Percentiles rank a stretch among this genome's conserved stretches.
phyloP scores from a whole-genome alignment of 2,888 invertebrate species.

The Hetaerina titia region DNA sequence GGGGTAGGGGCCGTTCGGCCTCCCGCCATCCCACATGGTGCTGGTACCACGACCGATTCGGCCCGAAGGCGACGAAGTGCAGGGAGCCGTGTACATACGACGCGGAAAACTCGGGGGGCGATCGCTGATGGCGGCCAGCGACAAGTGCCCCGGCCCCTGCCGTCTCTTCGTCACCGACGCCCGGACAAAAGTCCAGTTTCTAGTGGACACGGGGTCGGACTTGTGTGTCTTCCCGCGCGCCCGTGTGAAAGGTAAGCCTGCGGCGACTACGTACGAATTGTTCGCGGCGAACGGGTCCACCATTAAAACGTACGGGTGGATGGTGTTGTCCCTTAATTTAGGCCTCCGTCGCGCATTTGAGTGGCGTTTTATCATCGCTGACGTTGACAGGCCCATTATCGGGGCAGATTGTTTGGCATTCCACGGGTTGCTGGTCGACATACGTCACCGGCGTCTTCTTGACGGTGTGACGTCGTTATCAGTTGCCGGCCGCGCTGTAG shows the following conservation, averaged over 20 bases:
- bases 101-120: conserved; percentile 72
- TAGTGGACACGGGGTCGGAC: too few relatives aligned
- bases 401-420: not conserved
- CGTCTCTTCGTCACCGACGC: not conserved
- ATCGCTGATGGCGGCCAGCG: conserved; percentile 73
- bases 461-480: not conserved
- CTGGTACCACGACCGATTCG: conserved; percentile 70
- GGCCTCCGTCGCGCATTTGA: not conserved
- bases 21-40: conserved; percentile 57
- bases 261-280: not conserved
- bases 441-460: not conserved
- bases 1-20: not conserved
- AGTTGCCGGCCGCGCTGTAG: not conserved
- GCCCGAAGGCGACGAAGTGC: conserved; percentile 66
- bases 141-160: conserved; percentile 67
- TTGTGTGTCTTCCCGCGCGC: not conserved
- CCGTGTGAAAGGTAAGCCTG: not conserved
- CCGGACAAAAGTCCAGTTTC: not conserved
- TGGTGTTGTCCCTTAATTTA: not conserved
- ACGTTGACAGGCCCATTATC: not conserved
- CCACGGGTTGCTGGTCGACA: not conserved
- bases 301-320: not conserved
- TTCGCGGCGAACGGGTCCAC: not conserved
- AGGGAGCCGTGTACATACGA: conserved; percentile 68
- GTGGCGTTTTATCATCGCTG: not conserved